Evolutionary conservation across 2,888 invertebrate genomes (phyloP).

Genomic region (Tenthredo amoena): DNA sequence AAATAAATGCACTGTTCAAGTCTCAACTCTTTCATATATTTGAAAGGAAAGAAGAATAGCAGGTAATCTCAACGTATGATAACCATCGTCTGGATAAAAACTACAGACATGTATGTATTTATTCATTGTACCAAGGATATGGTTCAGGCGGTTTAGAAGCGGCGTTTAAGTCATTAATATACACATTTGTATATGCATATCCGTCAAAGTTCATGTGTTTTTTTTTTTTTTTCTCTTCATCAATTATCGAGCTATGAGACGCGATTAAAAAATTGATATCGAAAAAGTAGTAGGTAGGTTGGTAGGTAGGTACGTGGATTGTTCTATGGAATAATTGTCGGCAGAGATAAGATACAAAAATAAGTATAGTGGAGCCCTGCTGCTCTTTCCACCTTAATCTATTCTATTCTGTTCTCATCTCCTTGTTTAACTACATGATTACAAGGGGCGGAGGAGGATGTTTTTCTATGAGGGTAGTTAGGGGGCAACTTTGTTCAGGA

Average conservation of each 20-base stretch:
- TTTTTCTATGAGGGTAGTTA: not conserved
- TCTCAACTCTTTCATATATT: not conserved
- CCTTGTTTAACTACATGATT: slow-evolving; percentile 38
- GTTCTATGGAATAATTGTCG: slow-evolving; percentile 50
- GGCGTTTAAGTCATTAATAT: slow-evolving; percentile 1
- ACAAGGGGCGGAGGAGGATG: slow-evolving; percentile 4
- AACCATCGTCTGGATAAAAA: not conserved
- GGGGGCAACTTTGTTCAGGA: slow-evolving; percentile 11
- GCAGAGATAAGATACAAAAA: slow-evolving; percentile 65
- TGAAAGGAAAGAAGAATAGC: not conserved
- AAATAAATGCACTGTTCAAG: slow-evolving; percentile 17
- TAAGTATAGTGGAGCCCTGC: slow-evolving; percentile 61
- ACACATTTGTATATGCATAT: not conserved
- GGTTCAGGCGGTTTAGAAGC: slow-evolving; percentile 1
- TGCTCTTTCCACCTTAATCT: slow-evolving; percentile 49
- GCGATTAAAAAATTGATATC: not conserved
- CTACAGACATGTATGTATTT: slow-evolving; percentile 4
- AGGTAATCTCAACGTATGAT: not conserved
- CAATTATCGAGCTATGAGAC: not conserved
- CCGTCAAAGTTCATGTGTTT: not conserved
- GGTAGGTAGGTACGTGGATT: slow-evolving; percentile 38
- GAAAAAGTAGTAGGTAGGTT: slow-evolving; percentile 12
- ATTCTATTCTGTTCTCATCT: slow-evolving; percentile 41
- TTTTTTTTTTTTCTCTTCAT: not conserved
- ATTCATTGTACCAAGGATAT: slow-evolving; percentile 14